These are phyloP conservation scores for Poeciliopsis turneri DNA, from an alignment of 2,797 vertebrate genomes.

Conservation along the genomic window DNA sequence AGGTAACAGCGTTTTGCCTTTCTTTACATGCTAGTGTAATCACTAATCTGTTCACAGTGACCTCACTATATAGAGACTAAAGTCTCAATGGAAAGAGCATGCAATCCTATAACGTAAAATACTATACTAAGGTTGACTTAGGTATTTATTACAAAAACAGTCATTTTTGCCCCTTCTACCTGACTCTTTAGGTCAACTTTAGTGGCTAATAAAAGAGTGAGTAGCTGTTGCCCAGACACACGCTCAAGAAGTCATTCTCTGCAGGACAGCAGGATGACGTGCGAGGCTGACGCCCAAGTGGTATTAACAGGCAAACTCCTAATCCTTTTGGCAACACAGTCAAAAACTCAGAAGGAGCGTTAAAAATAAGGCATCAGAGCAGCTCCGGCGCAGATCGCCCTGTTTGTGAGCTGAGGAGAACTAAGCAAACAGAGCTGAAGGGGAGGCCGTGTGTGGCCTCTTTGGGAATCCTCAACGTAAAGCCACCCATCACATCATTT, in stretches of 20 bases:
- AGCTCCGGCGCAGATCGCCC: conserved; percentile 27
- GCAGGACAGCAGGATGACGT: conserved; percentile 54
- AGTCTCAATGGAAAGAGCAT: conserved; percentile 47
- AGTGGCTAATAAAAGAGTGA: conserved; percentile 36
- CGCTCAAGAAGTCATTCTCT: conserved; percentile 38
- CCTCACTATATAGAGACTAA: conserved; percentile 37
- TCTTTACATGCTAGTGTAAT: conserved; percentile 55
- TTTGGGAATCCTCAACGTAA: conserved; percentile 9
- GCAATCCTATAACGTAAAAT: conserved; percentile 50
- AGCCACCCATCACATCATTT: conserved; percentile 8
- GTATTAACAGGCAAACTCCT: conserved; percentile 65
- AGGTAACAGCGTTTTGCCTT: conserved; percentile 27
- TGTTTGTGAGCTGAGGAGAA: conserved; percentile 36
- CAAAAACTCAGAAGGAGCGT: conserved; percentile 34
- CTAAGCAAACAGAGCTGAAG: conserved; percentile 23
- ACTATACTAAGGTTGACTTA: conserved; percentile 54
- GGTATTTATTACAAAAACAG: conserved; percentile 45
- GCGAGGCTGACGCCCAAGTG: conserved; percentile 49
- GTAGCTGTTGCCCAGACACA: conserved; percentile 38
- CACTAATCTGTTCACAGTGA: conserved; percentile 54
- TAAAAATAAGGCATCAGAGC: conserved; percentile 57
- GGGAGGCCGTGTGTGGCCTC: conserved; percentile 39
- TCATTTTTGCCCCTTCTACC: conserved; percentile 12
- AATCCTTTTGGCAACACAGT: conserved; percentile 64
- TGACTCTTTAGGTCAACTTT: conserved; percentile 31